phyloP scores from a whole-genome alignment of 2,888 invertebrate genomes.

The Flabesymbios commensalis region DNA sequence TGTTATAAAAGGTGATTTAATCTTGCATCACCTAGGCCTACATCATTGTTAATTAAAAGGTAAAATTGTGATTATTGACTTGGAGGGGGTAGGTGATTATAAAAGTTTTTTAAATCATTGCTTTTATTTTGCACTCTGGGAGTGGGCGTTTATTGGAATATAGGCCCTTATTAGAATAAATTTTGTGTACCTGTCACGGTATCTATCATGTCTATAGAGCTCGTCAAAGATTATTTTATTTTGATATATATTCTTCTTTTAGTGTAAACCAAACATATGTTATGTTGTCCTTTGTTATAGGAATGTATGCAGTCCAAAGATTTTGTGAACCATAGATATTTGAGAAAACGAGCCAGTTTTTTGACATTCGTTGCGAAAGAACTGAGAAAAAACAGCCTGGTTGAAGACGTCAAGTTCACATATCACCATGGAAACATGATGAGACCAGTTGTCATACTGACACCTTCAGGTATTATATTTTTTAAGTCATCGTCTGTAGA shows the following conservation, averaged over 20 bases:
- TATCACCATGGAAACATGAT: slow-evolving; percentile 65
- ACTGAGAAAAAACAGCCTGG: slow-evolving; percentile 64
- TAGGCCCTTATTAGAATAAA: neutral
- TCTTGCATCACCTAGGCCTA: no score
- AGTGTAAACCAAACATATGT: no score
- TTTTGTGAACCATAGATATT: slow-evolving; percentile 79
- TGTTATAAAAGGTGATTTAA: no score
- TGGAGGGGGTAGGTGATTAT: no score
- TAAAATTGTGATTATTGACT: no score
- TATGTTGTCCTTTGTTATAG: slow-evolving; percentile 43
- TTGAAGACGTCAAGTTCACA: slow-evolving; percentile 64
- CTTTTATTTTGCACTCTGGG: neutral
- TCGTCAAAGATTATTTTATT: no score
- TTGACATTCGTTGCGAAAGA: slow-evolving; percentile 70
- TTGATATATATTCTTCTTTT: no score
- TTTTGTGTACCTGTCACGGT: neutral
- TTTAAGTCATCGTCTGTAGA: neutral
- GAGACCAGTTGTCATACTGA: slow-evolving; percentile 65
- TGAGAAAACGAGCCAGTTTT: slow-evolving; percentile 79
- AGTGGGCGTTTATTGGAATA: neutral
- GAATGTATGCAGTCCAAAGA: slow-evolving; percentile 77
- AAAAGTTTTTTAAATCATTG: neutral
- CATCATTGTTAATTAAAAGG: no score
- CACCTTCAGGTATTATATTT: slow-evolving; percentile 46
- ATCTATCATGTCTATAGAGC: no score